A percentile compares a stretch with the other conserved stretches of the same genome.
Evolutionary conservation across 2,888 invertebrate genomes (phyloP).

Genomic region (Amphipoea lucens): DNA sequence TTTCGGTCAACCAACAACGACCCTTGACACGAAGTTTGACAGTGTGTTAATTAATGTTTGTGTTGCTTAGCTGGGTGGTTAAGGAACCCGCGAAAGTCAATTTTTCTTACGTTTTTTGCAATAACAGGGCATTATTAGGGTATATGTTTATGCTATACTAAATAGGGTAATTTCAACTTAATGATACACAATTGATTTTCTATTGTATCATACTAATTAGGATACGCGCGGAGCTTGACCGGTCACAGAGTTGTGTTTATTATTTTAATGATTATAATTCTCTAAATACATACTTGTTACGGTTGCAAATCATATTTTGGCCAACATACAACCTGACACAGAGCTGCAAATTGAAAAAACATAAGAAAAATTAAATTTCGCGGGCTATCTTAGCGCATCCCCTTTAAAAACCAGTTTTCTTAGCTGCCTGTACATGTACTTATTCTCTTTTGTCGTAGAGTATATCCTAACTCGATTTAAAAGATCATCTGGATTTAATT

Average conservation of each 20-base stretch:
- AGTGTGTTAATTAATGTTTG: neutral
- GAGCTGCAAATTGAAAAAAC: neutral
- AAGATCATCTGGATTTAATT: slow-evolving; percentile 10
- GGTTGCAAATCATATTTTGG: neutral
- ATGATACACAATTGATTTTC: no score
- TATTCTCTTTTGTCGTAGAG: neutral
- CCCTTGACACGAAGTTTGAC: neutral
- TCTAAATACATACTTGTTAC: neutral
- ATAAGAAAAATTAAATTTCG: neutral
- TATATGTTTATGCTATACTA: neutral
- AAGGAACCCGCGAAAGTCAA: neutral
- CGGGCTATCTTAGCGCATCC: neutral
- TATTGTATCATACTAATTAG: no score
- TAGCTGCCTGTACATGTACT: neutral
- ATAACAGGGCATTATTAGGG: neutral
- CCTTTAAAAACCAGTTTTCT: neutral
- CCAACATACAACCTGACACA: neutral
- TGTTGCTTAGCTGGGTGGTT: neutral
- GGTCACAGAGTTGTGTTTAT: neutral
- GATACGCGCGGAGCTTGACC: no score
- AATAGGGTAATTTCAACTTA: neutral
- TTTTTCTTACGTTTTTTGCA: neutral
- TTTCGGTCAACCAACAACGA: neutral
- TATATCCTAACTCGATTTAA: neutral
- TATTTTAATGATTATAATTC: neutral